A percentile compares a stretch with the other conserved stretches of the same genome.
phyloP scores from a whole-genome alignment of 2,888 invertebrate genomes.

The Gymnocheta viridis region DNA sequence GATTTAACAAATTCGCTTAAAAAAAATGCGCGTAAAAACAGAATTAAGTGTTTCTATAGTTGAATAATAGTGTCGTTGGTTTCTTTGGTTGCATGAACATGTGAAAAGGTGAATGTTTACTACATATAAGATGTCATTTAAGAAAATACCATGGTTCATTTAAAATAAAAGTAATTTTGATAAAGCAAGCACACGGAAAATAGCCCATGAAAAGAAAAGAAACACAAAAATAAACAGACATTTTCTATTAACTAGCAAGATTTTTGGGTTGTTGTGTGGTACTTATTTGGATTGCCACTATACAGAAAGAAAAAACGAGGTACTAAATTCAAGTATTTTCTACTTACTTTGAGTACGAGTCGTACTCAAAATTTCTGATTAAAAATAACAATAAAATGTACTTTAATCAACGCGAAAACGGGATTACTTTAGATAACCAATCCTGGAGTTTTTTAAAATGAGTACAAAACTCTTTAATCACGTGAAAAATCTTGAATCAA shows the following conservation, averaged over 20 bases:
- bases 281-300: not conserved
- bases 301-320: too few species aligned
- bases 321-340: too few species aligned
- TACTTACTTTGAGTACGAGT: too few species aligned
- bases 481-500: too few species aligned
- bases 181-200: not conserved
- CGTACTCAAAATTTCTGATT: too few species aligned
- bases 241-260: not conserved
- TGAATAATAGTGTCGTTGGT: not conserved
- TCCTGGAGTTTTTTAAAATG: too few species aligned
- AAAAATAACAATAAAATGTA: too few species aligned
- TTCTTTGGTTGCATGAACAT: conserved; percentile 18
- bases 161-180: not conserved
- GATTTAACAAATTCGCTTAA: too few species aligned
- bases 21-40: too few species aligned
- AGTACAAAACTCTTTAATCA: too few species aligned
- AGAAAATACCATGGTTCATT: conserved; percentile 6
- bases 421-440: too few species aligned
- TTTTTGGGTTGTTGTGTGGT: not conserved
- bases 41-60: conserved; percentile 23
- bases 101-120: conserved; percentile 44
- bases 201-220: not conserved
- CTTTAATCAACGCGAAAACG: too few species aligned
- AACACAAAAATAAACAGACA: not conserved
- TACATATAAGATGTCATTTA: conserved; percentile 10